A percentile compares a stretch with the other conserved stretches of the same genome.
Conservation (phyloP, 2,797 vertebrate genomes). For the Notamacropus eugenii region DNA sequence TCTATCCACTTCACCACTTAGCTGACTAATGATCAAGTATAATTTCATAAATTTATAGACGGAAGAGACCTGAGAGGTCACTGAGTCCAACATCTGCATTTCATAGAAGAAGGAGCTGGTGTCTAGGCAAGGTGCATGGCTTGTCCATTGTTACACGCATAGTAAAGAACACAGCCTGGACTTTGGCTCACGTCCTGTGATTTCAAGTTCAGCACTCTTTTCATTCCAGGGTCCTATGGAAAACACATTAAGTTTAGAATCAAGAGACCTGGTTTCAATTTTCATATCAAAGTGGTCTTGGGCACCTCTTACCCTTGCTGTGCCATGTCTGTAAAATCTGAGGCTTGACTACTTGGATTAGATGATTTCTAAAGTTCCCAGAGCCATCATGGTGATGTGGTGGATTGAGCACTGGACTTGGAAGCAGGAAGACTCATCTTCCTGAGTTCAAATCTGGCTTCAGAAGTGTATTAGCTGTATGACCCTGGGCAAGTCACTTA, state of each 20-base stretch:
- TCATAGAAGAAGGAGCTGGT: background rate
- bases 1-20: background rate
- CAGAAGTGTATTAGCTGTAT: background rate
- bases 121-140: background rate
- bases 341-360: background rate
- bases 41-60: background rate
- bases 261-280: background rate
- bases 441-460: background rate
- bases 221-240: background rate
- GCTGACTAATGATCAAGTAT: background rate
- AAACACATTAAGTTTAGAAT: background rate
- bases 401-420: background rate
- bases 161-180: background rate
- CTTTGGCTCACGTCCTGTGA: background rate
- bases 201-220: background rate
- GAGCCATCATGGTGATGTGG: background rate
- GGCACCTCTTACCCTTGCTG: background rate
- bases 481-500: background rate
- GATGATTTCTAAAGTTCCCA: background rate
- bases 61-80: background rate
- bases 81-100: background rate
- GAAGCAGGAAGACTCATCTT: background rate
- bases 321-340: background rate
- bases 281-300: background rate
- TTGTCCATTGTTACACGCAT: background rate